Percentiles rank a stretch among this genome's conserved stretches.
Conservation (phyloP, 2,113 vertebrate species). For the Rhinolophus sinicus region DNA sequence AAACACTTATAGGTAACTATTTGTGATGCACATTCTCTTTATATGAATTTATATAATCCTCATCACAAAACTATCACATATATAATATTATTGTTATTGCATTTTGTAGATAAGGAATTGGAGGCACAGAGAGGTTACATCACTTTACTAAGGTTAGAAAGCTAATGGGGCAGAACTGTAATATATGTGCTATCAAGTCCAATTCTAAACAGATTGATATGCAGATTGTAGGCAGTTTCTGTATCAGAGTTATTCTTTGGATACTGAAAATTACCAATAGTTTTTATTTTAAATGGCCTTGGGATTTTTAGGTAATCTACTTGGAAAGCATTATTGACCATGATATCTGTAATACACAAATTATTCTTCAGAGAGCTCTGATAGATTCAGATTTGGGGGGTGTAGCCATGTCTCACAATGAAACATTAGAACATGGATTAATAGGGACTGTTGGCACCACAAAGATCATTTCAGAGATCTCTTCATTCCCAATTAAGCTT, state of each 20-base stretch:
- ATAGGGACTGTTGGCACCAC: not conserved
- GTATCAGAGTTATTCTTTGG: not conserved
- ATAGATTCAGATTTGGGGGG: not conserved
- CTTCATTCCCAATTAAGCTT: conserved; percentile 20
- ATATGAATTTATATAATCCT: not conserved
- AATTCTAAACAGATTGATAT: not conserved
- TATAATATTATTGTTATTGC: not conserved
- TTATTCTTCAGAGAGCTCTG: not conserved
- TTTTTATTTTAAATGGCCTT: not conserved
- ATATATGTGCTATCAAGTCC: not conserved
- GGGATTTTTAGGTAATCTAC: not conserved
- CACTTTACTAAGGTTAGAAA: not conserved
- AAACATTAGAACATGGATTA: not conserved
- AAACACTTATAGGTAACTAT: not conserved
- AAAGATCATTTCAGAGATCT: not conserved
- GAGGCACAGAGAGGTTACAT: not conserved
- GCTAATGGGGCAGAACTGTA: not conserved
- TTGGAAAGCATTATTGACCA: not conserved
- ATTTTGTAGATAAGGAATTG: not conserved
- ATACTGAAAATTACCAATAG: not conserved
- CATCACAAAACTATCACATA: not conserved
- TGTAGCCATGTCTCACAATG: not conserved
- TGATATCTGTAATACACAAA: not conserved
- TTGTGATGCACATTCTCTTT: not conserved
- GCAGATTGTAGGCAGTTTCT: not conserved